A percentile compares a stretch with the other conserved stretches of the same genome.
Evolutionary conservation across 1,140 invertebrate genomes (phyloP).

Genomic region (Drosophila triauraria): DNA sequence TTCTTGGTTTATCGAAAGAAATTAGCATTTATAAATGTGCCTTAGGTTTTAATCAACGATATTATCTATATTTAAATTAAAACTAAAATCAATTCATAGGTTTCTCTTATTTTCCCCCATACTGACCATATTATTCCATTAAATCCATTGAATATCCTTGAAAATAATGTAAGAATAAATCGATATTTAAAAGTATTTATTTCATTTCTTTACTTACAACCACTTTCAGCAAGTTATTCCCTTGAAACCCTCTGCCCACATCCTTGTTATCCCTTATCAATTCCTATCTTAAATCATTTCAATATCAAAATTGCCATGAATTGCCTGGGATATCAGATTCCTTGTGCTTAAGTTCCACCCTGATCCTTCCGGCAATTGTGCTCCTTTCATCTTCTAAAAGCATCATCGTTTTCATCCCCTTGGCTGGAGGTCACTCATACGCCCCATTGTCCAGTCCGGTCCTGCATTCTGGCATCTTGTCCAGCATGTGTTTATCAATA

Average conservation of each 20-base stretch:
- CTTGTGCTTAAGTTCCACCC: constrained; percentile 9
- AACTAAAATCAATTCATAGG: too few species aligned
- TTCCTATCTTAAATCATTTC: constrained; percentile 22
- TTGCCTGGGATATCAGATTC: constrained; percentile 19
- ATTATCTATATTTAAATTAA: too few species aligned
- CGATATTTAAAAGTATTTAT: too few species aligned
- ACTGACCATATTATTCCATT: too few species aligned
- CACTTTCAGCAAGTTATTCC: too few species aligned
- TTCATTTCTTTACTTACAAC: too few species aligned
- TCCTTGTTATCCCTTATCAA: neutral
- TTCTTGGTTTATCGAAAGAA: too few species aligned
- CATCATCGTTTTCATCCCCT: constrained; percentile 22
- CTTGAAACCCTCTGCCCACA: neutral
- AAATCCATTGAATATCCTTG: too few species aligned
- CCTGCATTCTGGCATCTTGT: constrained; percentile 45
- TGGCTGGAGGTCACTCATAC: constrained; percentile 36
- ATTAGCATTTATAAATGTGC: too few species aligned
- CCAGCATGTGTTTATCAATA: constrained; percentile 67
- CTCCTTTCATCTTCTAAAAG: constrained; percentile 35
- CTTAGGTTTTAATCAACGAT: too few species aligned
- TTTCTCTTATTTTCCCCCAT: too few species aligned
- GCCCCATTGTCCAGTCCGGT: constrained; percentile 22
- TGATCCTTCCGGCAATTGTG: constrained; percentile 15
- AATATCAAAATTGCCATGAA: constrained; percentile 28
- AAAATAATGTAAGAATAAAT: too few species aligned